Base-by-base conservation (phyloP, 1,140 invertebrate genomes). In the Melipona quadrifasciata region DNA sequence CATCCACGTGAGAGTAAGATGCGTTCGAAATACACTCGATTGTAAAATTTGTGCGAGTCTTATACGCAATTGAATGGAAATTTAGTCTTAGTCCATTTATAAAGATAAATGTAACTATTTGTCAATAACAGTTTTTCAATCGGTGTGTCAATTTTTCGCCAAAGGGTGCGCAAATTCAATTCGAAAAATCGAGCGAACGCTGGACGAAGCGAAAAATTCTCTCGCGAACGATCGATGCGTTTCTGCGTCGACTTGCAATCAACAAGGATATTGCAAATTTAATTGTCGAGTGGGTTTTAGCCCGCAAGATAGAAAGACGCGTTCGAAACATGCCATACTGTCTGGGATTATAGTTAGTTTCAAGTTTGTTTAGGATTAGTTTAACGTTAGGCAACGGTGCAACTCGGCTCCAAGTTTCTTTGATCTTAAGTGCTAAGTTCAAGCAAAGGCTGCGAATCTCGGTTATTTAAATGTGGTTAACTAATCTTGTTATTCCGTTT, bases 361-460 rank as follows among this genome's bases (percentile, higher is more conserved):
- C 10, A 34, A 75, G 73, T 75, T 75, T 58, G 53, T 75, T 75
- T 57, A 34, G 53, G 73, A 58, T 75, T 75, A 75, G 53, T 57
- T 57, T 16, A 24, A 55, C 17, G 72, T 55, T 24, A 75, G 53
- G 34, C 57, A 34, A 16, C 31, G 51, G 24, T 16, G 19, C 12
- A 34, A n/a, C 27, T 57, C 57, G 16, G 11, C 10, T 16, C 21
- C 11, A 21, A 34, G 73, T 75, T 75, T 34, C 73, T 71, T 71
- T 47, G 24, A 19, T 11, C 53, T 34, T 58, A 58, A 58, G 27
- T 58, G 6, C 1, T 5, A 8, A 75, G 53, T 75, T 75, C 34
- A 53, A 21, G 72, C 31, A 31, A 73, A 53, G n/a, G 19, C 72
- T n/a, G 14, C 51, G 72, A 73, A 39, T 53, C 24, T 71, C n/a